A percentile compares a stretch with the other conserved stretches of the same genome.
Evolutionary conservation across 2,888 invertebrate genomes (phyloP).

Genomic region (Ichneumon xanthorius): DNA sequence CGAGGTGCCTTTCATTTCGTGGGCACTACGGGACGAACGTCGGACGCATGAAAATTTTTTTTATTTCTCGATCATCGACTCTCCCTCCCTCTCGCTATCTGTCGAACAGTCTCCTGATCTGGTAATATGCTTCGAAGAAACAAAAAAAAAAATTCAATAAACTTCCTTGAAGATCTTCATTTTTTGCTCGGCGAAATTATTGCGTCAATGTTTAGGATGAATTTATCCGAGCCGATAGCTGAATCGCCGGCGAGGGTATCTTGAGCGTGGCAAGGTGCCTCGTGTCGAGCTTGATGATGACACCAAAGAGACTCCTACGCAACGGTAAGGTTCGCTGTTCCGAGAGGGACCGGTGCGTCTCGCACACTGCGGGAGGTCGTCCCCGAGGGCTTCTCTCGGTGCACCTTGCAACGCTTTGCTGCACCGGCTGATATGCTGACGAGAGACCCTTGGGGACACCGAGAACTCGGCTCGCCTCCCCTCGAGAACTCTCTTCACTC

Average conservation of each 20-base stretch:
- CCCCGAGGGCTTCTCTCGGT: constrained; percentile 53
- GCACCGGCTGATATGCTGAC: constrained; percentile 59
- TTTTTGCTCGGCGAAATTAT: not conserved
- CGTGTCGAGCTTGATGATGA: constrained; percentile 55
- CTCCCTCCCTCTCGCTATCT: not conserved
- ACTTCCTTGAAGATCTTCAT: not conserved
- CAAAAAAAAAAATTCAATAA: not conserved
- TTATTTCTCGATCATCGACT: constrained; percentile 43
- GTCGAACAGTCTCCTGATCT: not conserved
- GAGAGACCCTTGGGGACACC: constrained; percentile 57
- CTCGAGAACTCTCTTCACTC: constrained; percentile 16
- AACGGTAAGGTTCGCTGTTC: constrained; percentile 38
- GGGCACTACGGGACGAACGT: constrained; percentile 5
- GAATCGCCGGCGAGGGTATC: not conserved
- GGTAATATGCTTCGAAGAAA: not conserved
- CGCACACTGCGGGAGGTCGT: constrained; percentile 63
- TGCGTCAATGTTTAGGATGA: constrained; percentile 36
- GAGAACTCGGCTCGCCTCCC: constrained; percentile 25
- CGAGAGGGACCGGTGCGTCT: constrained; percentile 44
- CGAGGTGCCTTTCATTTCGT: constrained; percentile 47
- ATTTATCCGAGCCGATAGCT: constrained; percentile 28
- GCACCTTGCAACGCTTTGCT: constrained; percentile 57
- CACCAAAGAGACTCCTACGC: constrained; percentile 63
- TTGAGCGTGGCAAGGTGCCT: constrained; percentile 17
- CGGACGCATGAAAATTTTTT: constrained; percentile 20